Evolutionary conservation across 2,797 vertebrate species (phyloP).

Genomic region (Botia kubotai): DNA sequence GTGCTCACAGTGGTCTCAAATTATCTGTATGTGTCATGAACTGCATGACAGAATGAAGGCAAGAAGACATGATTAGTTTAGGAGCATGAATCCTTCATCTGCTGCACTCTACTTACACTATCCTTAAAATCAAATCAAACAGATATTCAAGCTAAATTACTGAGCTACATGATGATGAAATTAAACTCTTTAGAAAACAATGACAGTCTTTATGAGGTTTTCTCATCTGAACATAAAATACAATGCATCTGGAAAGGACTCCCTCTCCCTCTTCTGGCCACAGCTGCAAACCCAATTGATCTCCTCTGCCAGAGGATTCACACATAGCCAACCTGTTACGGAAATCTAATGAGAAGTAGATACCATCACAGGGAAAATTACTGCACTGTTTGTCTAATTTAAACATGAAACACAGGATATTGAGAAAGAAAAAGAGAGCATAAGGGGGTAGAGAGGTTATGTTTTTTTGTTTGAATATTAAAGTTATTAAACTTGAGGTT

Average conservation of each 20-base stretch:
- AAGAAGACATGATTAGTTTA: background rate
- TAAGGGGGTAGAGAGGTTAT: background rate
- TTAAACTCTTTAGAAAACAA: background rate
- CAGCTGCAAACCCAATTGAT: background rate
- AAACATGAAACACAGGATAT: slow-evolving; percentile 19
- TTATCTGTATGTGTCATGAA: background rate
- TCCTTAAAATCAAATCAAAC: background rate
- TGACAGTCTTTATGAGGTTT: background rate
- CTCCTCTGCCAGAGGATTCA: slow-evolving; percentile 24
- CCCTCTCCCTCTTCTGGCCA: slow-evolving; percentile 1
- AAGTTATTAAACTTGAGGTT: slow-evolving; percentile 19
- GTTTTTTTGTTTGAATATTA: slow-evolving; percentile 31
- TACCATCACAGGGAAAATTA: slow-evolving; percentile 40
- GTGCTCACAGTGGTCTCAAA: background rate
- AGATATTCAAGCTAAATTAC: background rate
- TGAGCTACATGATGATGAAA: background rate
- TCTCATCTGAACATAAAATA: background rate
- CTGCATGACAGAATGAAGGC: background rate
- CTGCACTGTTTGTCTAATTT: slow-evolving; percentile 31
- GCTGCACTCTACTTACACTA: background rate
- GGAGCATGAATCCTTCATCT: background rate
- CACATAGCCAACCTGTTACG: slow-evolving; percentile 31
- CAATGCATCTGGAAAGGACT: background rate
- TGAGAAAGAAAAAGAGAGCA: background rate
- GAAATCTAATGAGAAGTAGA: slow-evolving; percentile 39